A percentile compares a stretch with the other conserved stretches of the same genome.
Evolutionary conservation across 2,888 invertebrate species (phyloP).

Genomic region (Melinaea marsaeus): DNA sequence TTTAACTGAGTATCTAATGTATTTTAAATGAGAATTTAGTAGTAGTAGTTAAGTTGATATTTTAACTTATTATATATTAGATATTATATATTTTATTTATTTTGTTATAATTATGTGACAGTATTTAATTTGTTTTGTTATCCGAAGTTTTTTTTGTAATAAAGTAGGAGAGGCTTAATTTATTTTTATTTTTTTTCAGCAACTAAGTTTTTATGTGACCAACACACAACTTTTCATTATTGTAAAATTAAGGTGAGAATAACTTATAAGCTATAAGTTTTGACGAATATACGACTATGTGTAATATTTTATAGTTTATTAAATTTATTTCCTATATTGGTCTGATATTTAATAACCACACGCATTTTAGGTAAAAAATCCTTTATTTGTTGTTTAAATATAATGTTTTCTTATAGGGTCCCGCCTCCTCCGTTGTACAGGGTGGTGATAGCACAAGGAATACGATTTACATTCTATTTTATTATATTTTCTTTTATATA

Average conservation of each 20-base stretch:
- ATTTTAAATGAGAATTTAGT: no score
- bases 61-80: no score
- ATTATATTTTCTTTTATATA: constrained; percentile 62
- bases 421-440: constrained; percentile 45
- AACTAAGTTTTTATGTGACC: constrained; percentile 38
- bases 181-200: constrained; percentile 48
- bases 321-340: constrained; percentile 40
- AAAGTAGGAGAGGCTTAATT: constrained; percentile 15
- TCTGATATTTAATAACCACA: no score
- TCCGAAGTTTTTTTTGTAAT: no score
- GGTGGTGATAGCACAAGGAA: constrained; percentile 45
- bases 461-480: constrained; percentile 59
- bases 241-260: constrained; percentile 28
- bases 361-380: no score
- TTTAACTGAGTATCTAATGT: no score
- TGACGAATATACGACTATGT: neutral
- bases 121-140: constrained; percentile 1
- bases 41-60: no score
- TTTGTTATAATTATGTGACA: no score
- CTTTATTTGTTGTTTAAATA: no score
- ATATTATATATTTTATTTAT: no score
- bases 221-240: constrained; percentile 25
- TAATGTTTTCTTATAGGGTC: constrained; percentile 37
- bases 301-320: constrained; percentile 12
- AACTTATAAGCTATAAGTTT: constrained; percentile 12